A percentile compares a stretch with the other conserved stretches of the same genome.
These are phyloP conservation scores for Volucella bombylans DNA, from an alignment of 2,888 invertebrate genomes.

Conservation along the genomic window DNA sequence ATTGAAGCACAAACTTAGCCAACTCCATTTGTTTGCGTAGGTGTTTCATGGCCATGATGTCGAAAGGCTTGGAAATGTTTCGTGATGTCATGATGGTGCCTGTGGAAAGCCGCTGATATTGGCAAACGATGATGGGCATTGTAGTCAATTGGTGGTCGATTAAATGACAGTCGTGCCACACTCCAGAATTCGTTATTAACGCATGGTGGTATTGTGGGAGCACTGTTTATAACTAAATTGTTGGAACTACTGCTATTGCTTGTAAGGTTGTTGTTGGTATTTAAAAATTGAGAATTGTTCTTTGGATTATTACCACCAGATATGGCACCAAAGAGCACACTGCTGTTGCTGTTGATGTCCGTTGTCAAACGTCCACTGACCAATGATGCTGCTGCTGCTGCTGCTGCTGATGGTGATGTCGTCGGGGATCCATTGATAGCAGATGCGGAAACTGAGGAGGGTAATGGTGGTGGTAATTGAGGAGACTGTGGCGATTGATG, in stretches of 20 bases:
- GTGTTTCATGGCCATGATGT: constrained; percentile 60
- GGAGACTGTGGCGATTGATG: constrained; percentile 17
- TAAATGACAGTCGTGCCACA: constrained; percentile 59
- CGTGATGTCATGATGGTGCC: constrained; percentile 64
- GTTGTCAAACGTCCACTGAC: constrained; percentile 34
- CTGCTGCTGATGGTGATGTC: constrained; percentile 2
- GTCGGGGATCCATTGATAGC: constrained; percentile 25
- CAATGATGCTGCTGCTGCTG: constrained; percentile 1
- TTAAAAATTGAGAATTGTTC: constrained; percentile 17
- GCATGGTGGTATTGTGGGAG: constrained; percentile 31
- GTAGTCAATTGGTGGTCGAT: constrained; percentile 59
- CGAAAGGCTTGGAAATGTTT: constrained; percentile 66
- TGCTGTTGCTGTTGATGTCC: constrained; percentile 30
- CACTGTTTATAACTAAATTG: constrained; percentile 1
- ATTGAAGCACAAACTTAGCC: constrained; percentile 27
- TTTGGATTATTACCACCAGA: constrained; percentile 4
- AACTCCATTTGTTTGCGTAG: constrained; percentile 64
- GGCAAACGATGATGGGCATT: constrained; percentile 45
- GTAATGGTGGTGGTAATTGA: constrained; percentile 18
- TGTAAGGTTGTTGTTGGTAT: constrained; percentile 21
- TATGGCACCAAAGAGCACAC: constrained; percentile 45
- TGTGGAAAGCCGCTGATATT: constrained; percentile 57
- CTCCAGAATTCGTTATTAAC: constrained; percentile 68
- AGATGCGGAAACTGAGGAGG: neutral
- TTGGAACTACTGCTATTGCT: constrained; percentile 7